Evolutionary conservation across 64 coral and sea anemone genomes (phyloP).

Genomic region (Montipora cactus): DNA sequence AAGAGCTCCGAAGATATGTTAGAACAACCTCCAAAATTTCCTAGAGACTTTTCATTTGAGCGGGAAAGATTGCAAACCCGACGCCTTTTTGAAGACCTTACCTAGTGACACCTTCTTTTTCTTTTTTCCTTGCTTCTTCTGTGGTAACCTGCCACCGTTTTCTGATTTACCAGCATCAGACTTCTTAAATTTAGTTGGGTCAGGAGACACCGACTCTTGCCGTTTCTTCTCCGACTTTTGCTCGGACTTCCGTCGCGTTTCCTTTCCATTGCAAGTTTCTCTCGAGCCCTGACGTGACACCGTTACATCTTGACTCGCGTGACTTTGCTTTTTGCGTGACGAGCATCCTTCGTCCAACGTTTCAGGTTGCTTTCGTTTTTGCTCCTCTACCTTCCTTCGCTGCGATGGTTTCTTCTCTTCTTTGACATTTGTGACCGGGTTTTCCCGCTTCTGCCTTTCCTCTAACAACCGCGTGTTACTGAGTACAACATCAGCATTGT

Average conservation of each 20-base stretch:
- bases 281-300: slow-evolving; percentile 16
- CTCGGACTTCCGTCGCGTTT: slow-evolving; percentile 13
- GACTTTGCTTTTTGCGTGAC: slow-evolving; percentile 42
- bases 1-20: too few species aligned
- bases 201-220: slow-evolving; percentile 23
- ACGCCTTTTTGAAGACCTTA: background rate
- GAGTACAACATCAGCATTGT: background rate
- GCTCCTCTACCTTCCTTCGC: background rate
- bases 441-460: background rate
- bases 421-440: background rate
- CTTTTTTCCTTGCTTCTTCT: slow-evolving; percentile 61
- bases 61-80: too few species aligned
- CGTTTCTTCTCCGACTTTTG: slow-evolving; percentile 28
- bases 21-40: too few species aligned
- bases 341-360: background rate
- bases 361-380: background rate
- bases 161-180: background rate
- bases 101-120: slow-evolving; percentile 56
- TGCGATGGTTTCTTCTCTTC: background rate
- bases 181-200: background rate
- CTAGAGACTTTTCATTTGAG: too few species aligned
- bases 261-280: slow-evolving; percentile 13
- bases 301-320: background rate
- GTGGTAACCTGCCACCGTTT: background rate
- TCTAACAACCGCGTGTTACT: background rate